Evolutionary conservation across 1,140 invertebrate species (phyloP).

Genomic region (Temnothorax nylanderi): DNA sequence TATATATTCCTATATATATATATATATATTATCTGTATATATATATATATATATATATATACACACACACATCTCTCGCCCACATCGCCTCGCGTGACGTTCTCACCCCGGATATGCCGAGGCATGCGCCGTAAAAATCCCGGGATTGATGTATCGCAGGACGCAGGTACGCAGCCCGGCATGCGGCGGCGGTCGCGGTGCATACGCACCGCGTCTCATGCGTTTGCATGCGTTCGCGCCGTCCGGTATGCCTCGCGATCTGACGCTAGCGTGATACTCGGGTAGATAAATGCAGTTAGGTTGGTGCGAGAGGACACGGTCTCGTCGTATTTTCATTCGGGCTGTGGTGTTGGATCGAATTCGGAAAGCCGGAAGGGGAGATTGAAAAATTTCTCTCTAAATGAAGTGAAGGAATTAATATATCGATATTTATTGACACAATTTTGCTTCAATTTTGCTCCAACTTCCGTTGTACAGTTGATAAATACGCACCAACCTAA

Average conservation of each 20-base stretch:
- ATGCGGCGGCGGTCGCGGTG: not conserved
- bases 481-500: not conserved
- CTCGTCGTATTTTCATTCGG: not conserved
- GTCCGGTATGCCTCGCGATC: not conserved
- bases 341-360: not conserved
- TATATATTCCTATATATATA: slow-evolving; percentile 12
- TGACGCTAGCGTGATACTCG: not conserved
- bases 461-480: not conserved
- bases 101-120: slow-evolving; percentile 78
- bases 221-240: slow-evolving; percentile 74
- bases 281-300: not conserved
- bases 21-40: not conserved
- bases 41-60: not conserved
- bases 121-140: slow-evolving; percentile 84
- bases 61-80: not conserved
- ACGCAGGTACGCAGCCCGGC: slow-evolving; percentile 81
- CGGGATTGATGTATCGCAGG: slow-evolving; percentile 85
- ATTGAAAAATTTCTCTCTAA: not conserved
- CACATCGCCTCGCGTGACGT: slow-evolving; percentile 63
- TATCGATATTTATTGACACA: not conserved
- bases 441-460: not conserved
- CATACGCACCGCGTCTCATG: slow-evolving; percentile 57
- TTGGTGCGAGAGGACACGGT: not conserved
- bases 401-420: too few relatives aligned
- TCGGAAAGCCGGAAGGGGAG: not conserved